These are phyloP conservation scores for Catalaphyllia jardinei DNA, from an alignment of 64 coral and sea anemone genomes.

Conservation along the genomic window DNA sequence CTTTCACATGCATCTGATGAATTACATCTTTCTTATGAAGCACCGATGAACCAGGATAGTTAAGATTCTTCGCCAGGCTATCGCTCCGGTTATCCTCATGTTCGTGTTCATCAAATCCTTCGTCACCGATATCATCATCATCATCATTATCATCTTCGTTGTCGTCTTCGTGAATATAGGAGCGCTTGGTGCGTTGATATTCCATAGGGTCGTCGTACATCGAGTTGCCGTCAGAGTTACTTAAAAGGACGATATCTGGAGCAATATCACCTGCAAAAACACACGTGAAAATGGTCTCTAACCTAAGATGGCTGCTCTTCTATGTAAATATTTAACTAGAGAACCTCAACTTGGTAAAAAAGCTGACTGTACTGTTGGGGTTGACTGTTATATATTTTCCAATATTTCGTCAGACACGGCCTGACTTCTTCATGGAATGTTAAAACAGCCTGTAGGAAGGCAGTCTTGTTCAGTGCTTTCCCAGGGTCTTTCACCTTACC, in stretches of 20 bases:
- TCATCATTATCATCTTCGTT: background rate
- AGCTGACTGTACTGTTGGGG: no score
- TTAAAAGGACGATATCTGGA: background rate
- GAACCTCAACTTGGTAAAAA: no score
- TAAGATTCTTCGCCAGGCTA: background rate
- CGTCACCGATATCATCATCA: background rate
- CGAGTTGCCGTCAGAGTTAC: background rate
- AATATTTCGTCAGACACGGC: no score
- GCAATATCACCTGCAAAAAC: background rate
- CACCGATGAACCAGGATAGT: background rate
- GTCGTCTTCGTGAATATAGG: background rate
- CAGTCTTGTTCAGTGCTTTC: no score
- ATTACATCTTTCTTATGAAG: conserved; percentile 15
- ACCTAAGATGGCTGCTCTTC: no score
- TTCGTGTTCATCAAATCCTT: conserved; percentile 11
- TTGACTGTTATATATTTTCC: no score
- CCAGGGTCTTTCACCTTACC: no score
- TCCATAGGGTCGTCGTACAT: background rate
- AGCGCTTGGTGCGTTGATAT: background rate
- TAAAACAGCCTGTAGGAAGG: no score
- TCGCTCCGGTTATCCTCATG: background rate
- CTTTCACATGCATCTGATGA: background rate
- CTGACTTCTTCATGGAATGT: no score
- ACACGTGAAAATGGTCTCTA: background rate
- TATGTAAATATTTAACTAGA: no score